Evolutionary conservation across 2,797 vertebrate genomes (phyloP), one percentile per base, ranked within the genome.

Genomic region (Danio jaintianensis): DNA sequence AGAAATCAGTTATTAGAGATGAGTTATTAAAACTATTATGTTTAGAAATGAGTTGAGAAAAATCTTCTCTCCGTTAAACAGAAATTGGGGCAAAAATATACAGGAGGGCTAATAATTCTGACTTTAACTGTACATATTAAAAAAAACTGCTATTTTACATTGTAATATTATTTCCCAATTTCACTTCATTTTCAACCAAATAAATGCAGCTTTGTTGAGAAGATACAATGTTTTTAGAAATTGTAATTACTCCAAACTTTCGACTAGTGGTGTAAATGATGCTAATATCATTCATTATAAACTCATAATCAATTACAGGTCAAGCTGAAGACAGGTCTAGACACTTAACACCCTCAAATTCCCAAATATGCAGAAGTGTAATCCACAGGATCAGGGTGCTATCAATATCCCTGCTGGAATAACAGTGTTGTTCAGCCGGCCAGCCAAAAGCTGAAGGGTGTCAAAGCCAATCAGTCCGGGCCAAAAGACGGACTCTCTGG

Each of bases 261-360:
- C 11, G 11, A 36, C 58, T 4, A 16, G 22, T 38, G 16, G 58
- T 38, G 13, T 40, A 64, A 53, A 40, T 64, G n/a, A 63, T 40
- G 47, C 22, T 52, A 42, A 20, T 20, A 40, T 52, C n/a, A 15
- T 38, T 75, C 36, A 11, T 22, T 53, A 63, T 52, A 62, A 63
- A 75, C n/a, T 40, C 45, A 75, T 52, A 50, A 75, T 75, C n/a
- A 52, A 63, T 63, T 42, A 75, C 2, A 63, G 29, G 36, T 59
- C 29, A 36, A 62, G 16, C 45, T 63, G 59, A 63, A 61, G 59
- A 75, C 47, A 75, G 59, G 73, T 75, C 59, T 75, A 75, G 47
- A 75, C 73, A 64, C n/a, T 48, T 74, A 74, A 50, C 42, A 61
- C 71, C 71, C 22, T 74, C 22, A 74, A 61, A 74, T 64, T 75